Evolutionary conservation across 2,797 vertebrate species (phyloP).

Genomic region (Darevskia mixta): DNA sequence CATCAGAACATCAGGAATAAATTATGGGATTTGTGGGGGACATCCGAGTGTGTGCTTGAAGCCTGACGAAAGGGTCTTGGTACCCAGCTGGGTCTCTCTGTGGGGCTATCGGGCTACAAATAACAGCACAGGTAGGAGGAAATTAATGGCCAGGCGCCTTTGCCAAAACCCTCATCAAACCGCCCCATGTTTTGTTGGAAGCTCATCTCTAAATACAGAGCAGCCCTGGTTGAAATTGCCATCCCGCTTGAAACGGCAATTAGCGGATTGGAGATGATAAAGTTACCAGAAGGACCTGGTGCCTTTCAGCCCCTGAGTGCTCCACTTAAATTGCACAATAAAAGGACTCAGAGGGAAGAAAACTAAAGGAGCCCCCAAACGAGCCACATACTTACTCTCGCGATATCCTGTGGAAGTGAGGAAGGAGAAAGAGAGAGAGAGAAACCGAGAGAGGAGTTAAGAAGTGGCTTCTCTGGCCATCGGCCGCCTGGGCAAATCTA

Average conservation of each 20-base stretch:
- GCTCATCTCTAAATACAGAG: constrained; percentile 44
- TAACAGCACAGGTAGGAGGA: constrained; percentile 21
- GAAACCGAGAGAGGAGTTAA: constrained; percentile 64
- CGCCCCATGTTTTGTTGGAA: constrained; percentile 62
- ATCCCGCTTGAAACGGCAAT: constrained; percentile 60
- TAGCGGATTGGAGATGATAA: constrained; percentile 55
- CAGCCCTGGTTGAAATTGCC: constrained; percentile 32
- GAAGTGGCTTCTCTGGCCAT: neutral
- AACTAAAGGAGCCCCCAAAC: constrained; percentile 63
- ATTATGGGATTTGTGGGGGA: neutral
- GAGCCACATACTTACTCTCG: constrained; percentile 83
- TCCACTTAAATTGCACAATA: constrained; percentile 55
- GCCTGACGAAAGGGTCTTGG: neutral
- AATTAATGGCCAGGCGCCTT: constrained; percentile 32
- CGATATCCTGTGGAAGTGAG: constrained; percentile 78
- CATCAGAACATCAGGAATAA: too few relatives aligned
- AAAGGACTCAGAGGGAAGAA: constrained; percentile 62
- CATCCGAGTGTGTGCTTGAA: neutral
- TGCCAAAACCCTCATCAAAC: constrained; percentile 44
- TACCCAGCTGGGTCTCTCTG: fast-evolving
- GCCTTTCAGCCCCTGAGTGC: constrained; percentile 41
- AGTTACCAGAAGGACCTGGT: constrained; percentile 45
- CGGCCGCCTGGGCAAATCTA: neutral
- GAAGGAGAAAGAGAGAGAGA: constrained; percentile 55
- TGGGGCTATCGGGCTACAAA: neutral